Percentiles rank a stretch among this genome's conserved stretches.
Evolutionary conservation across 2,113 vertebrate species (phyloP).

Genomic region (Taxidea taxus): DNA sequence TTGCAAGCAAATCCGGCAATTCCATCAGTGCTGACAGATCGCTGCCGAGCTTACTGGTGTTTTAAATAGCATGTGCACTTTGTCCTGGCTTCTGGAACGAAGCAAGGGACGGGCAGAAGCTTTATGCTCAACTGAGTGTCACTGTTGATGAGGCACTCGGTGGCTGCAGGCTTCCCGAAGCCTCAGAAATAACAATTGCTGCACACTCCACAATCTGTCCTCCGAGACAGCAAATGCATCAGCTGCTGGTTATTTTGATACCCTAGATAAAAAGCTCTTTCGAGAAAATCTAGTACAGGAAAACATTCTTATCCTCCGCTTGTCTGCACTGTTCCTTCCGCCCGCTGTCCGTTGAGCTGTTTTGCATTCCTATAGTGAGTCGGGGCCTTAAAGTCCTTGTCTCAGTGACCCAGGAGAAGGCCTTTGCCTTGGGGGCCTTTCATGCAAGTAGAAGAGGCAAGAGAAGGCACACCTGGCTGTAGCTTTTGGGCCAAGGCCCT

Average conservation of each 20-base stretch:
- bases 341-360: constrained; percentile 8
- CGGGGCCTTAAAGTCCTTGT: not conserved
- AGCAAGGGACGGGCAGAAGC: constrained; percentile 10
- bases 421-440: not conserved
- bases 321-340: constrained; percentile 34
- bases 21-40: not conserved
- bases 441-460: not conserved
- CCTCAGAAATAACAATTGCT: constrained; percentile 65
- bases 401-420: not conserved
- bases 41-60: constrained; percentile 23
- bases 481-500: fast-evolving
- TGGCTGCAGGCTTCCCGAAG: constrained; percentile 54
- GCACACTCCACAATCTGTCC: constrained; percentile 40
- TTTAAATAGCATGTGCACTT: constrained; percentile 8
- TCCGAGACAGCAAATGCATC: constrained; percentile 69
- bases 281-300: constrained; percentile 68
- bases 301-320: constrained; percentile 50
- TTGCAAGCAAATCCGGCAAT: not conserved
- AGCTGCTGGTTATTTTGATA: constrained; percentile 75
- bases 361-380: not conserved
- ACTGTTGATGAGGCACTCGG: constrained; percentile 36
- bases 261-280: constrained; percentile 70
- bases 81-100: constrained; percentile 43
- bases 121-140: constrained; percentile 11
- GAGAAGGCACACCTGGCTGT: not conserved